A percentile compares a stretch with the other conserved stretches of the same genome.
Evolutionary conservation across 2,888 invertebrate genomes (phyloP).

Genomic region (Tupiocoris notatus): DNA sequence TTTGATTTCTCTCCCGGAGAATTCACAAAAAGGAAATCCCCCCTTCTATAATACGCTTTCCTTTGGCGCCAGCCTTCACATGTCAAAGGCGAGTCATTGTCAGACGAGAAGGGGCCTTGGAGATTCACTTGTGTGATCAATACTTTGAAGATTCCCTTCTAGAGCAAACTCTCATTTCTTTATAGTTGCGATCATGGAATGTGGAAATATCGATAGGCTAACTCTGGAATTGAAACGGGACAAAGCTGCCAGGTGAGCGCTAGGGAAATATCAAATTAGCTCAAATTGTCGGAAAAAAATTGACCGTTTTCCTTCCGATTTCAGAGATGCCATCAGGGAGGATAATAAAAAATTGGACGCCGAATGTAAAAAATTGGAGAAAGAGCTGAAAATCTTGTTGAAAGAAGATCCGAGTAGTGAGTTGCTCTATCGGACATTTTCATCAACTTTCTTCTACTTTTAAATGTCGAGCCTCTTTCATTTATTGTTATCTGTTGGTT

Average conservation of each 20-base stretch:
- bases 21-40: too few relatives aligned
- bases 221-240: slow-evolving; percentile 41
- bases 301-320: neutral
- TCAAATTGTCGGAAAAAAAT: too few relatives aligned
- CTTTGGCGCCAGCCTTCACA: neutral
- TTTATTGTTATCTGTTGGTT: too few relatives aligned
- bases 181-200: slow-evolving; percentile 7
- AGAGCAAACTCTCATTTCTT: neutral
- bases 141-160: neutral
- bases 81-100: too few relatives aligned
- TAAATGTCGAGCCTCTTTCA: too few relatives aligned
- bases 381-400: slow-evolving; percentile 47
- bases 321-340: slow-evolving; percentile 47
- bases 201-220: slow-evolving; percentile 35
- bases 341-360: slow-evolving; percentile 47
- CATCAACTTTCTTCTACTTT: too few relatives aligned
- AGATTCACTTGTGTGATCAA: slow-evolving; percentile 31
- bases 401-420: slow-evolving; percentile 47
- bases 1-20: neutral
- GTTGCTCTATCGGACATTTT: neutral
- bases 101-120: slow-evolving; percentile 15
- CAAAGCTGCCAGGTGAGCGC: slow-evolving; percentile 43
- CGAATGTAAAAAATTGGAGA: slow-evolving; percentile 47
- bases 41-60: neutral
- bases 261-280: too few relatives aligned